Percentiles rank a stretch among this genome's conserved stretches.
Conservation (phyloP, 35 echinoderm and acorn worm species). For the Acanthaster planci region DNA sequence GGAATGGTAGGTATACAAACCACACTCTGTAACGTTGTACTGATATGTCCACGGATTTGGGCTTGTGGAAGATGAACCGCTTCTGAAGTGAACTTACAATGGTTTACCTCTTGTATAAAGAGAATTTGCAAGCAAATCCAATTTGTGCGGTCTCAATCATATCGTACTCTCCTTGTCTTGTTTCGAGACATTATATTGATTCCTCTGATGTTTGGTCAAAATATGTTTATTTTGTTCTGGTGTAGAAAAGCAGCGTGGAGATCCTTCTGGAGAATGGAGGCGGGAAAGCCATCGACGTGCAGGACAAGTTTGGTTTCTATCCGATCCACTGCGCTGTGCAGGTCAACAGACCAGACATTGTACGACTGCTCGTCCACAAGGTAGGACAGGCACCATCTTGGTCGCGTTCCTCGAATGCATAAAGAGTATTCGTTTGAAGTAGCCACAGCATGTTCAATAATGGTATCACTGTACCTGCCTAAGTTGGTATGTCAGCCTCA, state of each 20-base stretch:
- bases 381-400: not conserved
- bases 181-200: too few relatives aligned
- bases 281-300: conserved; percentile 29
- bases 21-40: too few relatives aligned
- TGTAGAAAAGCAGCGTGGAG: not conserved
- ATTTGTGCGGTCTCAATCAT: too few relatives aligned
- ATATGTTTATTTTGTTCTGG: not conserved
- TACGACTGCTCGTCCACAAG: conserved; percentile 4
- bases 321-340: conserved; percentile 31
- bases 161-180: too few relatives aligned
- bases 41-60: too few relatives aligned
- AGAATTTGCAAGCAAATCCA: too few relatives aligned
- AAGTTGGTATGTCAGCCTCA: not conserved
- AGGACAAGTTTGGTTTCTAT: conserved; percentile 29
- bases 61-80: too few relatives aligned
- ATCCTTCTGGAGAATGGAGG: not conserved
- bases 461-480: not conserved
- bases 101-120: too few relatives aligned
- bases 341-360: not conserved
- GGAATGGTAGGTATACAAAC: not conserved
- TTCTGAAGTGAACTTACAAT: too few relatives aligned
- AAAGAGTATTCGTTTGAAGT: too few relatives aligned
- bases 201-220: not conserved
- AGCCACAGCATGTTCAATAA: too few relatives aligned
- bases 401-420: not conserved